Conservation (phyloP, 2,797 vertebrate genomes). For the Megaceryle alcyon region DNA sequence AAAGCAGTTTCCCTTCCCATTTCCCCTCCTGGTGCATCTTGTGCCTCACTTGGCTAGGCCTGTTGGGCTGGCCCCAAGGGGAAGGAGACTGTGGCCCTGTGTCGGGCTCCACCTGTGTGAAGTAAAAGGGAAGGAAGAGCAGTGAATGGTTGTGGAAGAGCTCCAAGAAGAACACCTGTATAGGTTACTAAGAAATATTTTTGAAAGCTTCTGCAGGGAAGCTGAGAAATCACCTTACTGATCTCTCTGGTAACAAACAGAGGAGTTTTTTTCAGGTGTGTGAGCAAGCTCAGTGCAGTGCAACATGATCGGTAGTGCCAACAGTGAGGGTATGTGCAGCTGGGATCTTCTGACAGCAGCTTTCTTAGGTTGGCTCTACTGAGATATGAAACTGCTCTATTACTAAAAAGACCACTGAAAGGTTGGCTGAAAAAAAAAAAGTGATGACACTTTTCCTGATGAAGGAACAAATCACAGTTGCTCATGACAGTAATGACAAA, state of each 20-base stretch:
- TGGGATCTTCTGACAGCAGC: not conserved
- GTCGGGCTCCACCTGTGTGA: not conserved
- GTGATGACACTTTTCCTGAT: not conserved
- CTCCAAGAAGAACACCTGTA: not conserved
- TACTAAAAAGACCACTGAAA: not conserved
- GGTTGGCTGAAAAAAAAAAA: not conserved
- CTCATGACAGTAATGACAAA: not conserved
- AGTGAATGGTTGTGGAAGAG: not conserved
- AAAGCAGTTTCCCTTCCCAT: not conserved
- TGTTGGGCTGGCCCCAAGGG: not conserved
- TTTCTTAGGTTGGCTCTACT: not conserved
- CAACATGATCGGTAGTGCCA: not conserved
- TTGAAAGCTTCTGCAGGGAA: not conserved
- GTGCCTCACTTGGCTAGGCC: not conserved
- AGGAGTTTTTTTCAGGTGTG: not conserved
- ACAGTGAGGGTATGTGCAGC: not conserved
- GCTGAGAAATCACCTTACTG: not conserved
- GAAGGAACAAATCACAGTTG: not conserved
- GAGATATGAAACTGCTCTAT: not conserved
- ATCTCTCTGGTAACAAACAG: not conserved
- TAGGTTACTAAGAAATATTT: not conserved
- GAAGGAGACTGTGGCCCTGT: not conserved
- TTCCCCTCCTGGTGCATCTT: not conserved
- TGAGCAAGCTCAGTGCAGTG: not conserved
- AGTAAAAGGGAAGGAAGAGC: not conserved